phyloP scores from a whole-genome alignment of 2,888 invertebrate genomes.

The Noctua fimbriata region DNA sequence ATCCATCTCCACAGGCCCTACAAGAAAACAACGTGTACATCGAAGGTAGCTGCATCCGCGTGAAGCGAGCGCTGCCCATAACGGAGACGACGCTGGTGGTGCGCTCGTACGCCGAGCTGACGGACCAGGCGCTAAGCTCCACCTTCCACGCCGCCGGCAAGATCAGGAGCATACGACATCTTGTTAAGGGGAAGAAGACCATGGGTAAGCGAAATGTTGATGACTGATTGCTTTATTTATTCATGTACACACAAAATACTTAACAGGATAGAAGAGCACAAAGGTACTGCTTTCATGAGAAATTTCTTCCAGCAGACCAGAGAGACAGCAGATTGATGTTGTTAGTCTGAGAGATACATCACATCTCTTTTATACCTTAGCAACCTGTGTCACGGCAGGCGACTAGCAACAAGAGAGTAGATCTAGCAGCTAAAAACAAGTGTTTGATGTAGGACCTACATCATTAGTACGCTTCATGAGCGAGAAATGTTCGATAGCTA shows the following conservation, averaged over 20 bases:
- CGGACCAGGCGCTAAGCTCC: constrained; percentile 75
- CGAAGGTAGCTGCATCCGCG: constrained; percentile 74
- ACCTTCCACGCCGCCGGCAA: constrained; percentile 77
- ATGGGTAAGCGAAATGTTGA: constrained; percentile 70
- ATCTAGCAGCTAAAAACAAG: not conserved
- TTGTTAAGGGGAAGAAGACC: constrained; percentile 81
- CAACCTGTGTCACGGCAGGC: not conserved
- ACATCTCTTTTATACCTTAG: not conserved
- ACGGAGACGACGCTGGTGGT: constrained; percentile 80
- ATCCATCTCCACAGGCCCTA: constrained; percentile 76
- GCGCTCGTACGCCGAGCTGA: constrained; percentile 76
- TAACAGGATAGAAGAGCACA: no score
- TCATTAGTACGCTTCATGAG: not conserved
- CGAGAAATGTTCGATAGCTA: not conserved
- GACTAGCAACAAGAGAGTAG: not conserved
- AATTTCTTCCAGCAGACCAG: no score
- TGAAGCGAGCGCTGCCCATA: constrained; percentile 75
- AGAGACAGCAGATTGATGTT: not conserved
- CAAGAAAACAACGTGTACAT: constrained; percentile 75
- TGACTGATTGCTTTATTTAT: not conserved
- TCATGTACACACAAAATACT: no score
- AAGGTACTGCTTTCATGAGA: no score
- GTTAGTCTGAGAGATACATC: not conserved
- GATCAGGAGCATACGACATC: constrained; percentile 78
- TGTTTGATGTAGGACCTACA: not conserved